Conservation (phyloP, 2,888 invertebrate genomes). For the Catocala nupta region DNA sequence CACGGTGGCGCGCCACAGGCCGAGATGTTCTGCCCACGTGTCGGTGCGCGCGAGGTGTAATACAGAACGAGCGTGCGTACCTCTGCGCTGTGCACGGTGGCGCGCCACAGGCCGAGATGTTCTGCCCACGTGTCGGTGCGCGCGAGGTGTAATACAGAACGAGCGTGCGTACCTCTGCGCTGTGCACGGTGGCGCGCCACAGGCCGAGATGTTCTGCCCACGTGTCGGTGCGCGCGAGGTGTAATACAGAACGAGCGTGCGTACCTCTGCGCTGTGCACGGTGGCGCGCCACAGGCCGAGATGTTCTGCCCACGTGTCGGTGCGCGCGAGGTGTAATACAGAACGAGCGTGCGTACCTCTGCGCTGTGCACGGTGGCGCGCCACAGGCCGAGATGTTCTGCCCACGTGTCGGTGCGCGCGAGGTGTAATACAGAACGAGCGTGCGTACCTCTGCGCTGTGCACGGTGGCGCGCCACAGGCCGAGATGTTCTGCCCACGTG, state of each 20-base stretch:
- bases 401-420: background rate
- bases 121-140: too few relatives aligned
- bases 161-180: too few relatives aligned
- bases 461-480: slow-evolving; percentile 95
- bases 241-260: background rate
- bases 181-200: too few relatives aligned
- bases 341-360: slow-evolving; percentile 61
- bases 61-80: too few relatives aligned
- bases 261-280: slow-evolving; percentile 93
- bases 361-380: too few relatives aligned
- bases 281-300: slow-evolving; percentile 95
- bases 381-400: slow-evolving; percentile 10
- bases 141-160: too few relatives aligned
- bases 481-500: slow-evolving; percentile 96
- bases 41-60: too few relatives aligned
- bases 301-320: slow-evolving; percentile 96
- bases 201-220: slow-evolving; percentile 9
- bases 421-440: background rate
- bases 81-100: too few relatives aligned
- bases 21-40: too few relatives aligned
- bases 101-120: too few relatives aligned
- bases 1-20: background rate
- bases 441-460: slow-evolving; percentile 92
- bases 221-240: background rate
- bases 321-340: slow-evolving; percentile 94